A percentile compares a stretch with the other conserved stretches of the same genome.
phyloP scores from a whole-genome alignment of 2,797 vertebrate genomes.

The Miopithecus talapoin region DNA sequence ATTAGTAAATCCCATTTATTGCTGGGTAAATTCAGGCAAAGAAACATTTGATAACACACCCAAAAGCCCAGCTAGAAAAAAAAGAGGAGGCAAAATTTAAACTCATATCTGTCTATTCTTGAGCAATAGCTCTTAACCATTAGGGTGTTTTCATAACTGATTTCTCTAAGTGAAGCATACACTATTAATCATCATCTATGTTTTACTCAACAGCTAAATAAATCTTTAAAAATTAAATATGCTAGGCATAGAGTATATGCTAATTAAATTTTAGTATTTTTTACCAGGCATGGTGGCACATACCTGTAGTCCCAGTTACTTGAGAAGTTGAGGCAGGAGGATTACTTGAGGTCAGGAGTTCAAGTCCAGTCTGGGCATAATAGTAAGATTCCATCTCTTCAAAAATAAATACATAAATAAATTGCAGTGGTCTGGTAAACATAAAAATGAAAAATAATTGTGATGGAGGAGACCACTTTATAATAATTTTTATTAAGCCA shows the following conservation, averaged over 20 bases:
- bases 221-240: background rate
- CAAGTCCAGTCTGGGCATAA: background rate
- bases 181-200: background rate
- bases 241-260: background rate
- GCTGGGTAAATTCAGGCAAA: background rate
- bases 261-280: background rate
- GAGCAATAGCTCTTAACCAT: background rate
- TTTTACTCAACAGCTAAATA: background rate
- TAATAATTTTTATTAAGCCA: background rate
- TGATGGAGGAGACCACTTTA: background rate
- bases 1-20: background rate
- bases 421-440: background rate
- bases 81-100: constrained; percentile 27
- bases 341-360: background rate
- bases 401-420: background rate
- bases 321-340: background rate
- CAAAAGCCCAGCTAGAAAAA: background rate
- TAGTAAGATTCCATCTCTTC: background rate
- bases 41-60: background rate
- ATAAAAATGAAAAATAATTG: background rate
- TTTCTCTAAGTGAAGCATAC: background rate
- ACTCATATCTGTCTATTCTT: background rate
- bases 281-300: background rate
- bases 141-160: background rate
- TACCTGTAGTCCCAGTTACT: background rate